These are phyloP conservation scores for Tetramorium simillimum DNA, from an alignment of 1,140 invertebrate species.

Conservation along the genomic window DNA sequence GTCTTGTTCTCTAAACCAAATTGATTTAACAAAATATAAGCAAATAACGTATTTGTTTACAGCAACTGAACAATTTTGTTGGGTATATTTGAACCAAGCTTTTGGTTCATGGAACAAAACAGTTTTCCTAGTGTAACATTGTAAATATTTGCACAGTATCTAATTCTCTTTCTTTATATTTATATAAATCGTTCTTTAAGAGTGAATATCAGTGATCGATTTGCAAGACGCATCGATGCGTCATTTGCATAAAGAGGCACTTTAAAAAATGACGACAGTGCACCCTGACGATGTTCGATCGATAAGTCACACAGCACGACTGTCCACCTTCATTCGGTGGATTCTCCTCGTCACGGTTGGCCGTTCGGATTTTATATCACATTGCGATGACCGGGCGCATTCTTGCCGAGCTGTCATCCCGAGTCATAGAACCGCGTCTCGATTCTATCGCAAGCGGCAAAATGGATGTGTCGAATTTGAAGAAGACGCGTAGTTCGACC, in stretches of 20 bases:
- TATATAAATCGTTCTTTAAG: background rate
- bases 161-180: background rate
- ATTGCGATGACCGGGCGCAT: constrained; percentile 51
- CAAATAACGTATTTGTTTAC: no score
- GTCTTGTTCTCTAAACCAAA: no score
- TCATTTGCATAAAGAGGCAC: constrained; percentile 24
- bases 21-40: no score
- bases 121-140: no score
- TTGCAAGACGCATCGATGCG: constrained; percentile 5
- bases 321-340: constrained; percentile 35
- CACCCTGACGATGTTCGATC: constrained; percentile 40
- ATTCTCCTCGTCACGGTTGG: constrained; percentile 34
- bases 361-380: constrained; percentile 49
- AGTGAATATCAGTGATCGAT: background rate
- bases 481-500: constrained; percentile 29
- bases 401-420: constrained; percentile 48
- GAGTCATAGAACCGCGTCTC: constrained; percentile 32
- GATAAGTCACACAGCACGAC: constrained; percentile 52
- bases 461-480: constrained; percentile 58
- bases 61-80: no score
- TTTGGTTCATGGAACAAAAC: no score
- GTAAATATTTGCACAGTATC: background rate
- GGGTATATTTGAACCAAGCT: no score
- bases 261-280: constrained; percentile 30
- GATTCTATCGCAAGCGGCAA: constrained; percentile 40